Percentiles rank a stretch among this genome's conserved stretches.
These are phyloP conservation scores for Gymnosoma rotundatum DNA, from an alignment of 2,888 invertebrate species.

Conservation along the genomic window DNA sequence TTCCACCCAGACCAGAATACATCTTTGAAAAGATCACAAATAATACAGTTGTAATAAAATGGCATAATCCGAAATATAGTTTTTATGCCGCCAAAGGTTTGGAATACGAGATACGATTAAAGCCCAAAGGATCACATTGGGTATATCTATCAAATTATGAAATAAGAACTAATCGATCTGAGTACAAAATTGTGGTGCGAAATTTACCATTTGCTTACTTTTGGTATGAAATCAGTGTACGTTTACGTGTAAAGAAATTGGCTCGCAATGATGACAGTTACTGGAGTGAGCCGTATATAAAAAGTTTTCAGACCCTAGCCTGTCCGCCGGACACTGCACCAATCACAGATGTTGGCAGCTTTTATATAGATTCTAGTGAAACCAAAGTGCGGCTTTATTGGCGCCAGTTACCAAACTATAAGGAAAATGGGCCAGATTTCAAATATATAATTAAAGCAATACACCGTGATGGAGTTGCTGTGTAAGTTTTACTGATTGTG, in stretches of 20 bases:
- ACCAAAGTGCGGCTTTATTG: slow-evolving; percentile 89
- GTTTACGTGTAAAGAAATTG: slow-evolving; percentile 84
- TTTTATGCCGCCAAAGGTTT: slow-evolving; percentile 72
- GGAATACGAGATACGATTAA: slow-evolving; percentile 72
- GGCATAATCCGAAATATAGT: slow-evolving; percentile 72
- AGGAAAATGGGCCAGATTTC: slow-evolving; percentile 89
- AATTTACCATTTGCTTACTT: slow-evolving; percentile 70
- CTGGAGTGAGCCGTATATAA: slow-evolving; percentile 87
- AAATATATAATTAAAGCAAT: slow-evolving; percentile 84
- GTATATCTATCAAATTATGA: slow-evolving; percentile 61
- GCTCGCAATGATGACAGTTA: slow-evolving; percentile 83
- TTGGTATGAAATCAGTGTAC: slow-evolving; percentile 84
- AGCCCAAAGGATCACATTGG: slow-evolving; percentile 69
- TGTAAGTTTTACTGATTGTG: slow-evolving; percentile 64
- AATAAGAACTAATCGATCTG: slow-evolving; percentile 66
- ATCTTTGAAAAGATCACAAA: slow-evolving; percentile 71
- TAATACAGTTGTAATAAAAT: slow-evolving; percentile 72
- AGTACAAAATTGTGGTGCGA: slow-evolving; percentile 62
- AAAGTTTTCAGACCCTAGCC: slow-evolving; percentile 84
- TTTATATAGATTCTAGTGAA: slow-evolving; percentile 85
- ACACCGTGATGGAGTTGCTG: slow-evolving; percentile 69
- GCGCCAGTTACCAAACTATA: slow-evolving; percentile 86
- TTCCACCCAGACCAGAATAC: slow-evolving; percentile 73
- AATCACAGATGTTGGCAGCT: slow-evolving; percentile 87
- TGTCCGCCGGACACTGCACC: slow-evolving; percentile 86